These are phyloP conservation scores for Tinea trinotella DNA, from an alignment of 2,888 invertebrate species.

Conservation along the genomic window DNA sequence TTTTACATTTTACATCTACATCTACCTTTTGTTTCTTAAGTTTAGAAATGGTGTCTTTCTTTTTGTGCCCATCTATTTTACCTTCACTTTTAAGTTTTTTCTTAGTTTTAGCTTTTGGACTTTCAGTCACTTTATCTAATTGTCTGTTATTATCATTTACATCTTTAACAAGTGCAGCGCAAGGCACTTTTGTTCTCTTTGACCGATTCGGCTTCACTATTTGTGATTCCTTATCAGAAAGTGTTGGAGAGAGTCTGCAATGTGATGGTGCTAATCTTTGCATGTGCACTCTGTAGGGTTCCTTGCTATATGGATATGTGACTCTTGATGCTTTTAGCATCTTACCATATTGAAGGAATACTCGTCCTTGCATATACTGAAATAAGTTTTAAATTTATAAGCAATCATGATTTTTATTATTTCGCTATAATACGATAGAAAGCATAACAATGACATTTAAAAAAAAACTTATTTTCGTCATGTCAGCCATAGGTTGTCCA, in stretches of 20 bases:
- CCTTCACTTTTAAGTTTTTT: conserved; percentile 30
- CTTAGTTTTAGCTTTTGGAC: conserved; percentile 27
- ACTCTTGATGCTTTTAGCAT: conserved; percentile 78
- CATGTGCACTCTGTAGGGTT: conserved; percentile 56
- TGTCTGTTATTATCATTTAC: conserved; percentile 53
- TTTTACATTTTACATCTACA: background rate
- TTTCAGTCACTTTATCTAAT: conserved; percentile 21
- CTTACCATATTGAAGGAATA: conserved; percentile 81
- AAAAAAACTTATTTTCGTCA: too few relatives aligned
- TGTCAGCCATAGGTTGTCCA: too few relatives aligned
- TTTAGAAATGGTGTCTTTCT: conserved; percentile 23
- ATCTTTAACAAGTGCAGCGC: conserved; percentile 50
- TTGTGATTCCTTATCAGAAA: conserved; percentile 50
- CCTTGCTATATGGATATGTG: conserved; percentile 59
- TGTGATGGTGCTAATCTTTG: conserved; percentile 48
- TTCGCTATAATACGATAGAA: too few relatives aligned
- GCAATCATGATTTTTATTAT: too few relatives aligned
- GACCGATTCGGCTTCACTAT: conserved; percentile 37
- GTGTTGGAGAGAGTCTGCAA: conserved; percentile 36
- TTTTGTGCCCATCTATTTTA: conserved; percentile 35
- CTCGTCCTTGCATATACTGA: conserved; percentile 84
- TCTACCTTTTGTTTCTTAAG: background rate
- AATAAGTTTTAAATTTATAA: too few relatives aligned
- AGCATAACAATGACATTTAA: too few relatives aligned
- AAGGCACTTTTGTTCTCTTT: conserved; percentile 50